phyloP scores from a whole-genome alignment of 1,140 invertebrate species.

The Epicauta chinensis region DNA sequence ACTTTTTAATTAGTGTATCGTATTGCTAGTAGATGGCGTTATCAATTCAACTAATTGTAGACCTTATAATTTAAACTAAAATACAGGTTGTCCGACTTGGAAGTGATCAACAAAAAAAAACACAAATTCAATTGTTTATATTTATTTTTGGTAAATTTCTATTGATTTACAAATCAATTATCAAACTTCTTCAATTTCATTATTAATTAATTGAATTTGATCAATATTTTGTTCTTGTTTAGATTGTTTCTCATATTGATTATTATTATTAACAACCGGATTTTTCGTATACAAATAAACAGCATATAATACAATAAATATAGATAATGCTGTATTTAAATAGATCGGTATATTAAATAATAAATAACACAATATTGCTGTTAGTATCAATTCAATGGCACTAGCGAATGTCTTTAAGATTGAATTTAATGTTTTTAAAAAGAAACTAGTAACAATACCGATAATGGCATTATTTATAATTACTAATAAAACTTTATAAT shows the following conservation, averaged over 20 bases:
- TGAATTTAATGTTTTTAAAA: constrained; percentile 88
- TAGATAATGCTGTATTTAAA: constrained; percentile 74
- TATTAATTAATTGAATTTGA: neutral
- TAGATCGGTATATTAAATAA: constrained; percentile 85
- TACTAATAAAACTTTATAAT: constrained; percentile 67
- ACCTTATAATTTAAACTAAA: no score
- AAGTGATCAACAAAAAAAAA: no score
- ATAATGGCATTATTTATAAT: constrained; percentile 86
- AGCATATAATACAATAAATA: constrained; percentile 75
- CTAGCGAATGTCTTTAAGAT: constrained; percentile 96
- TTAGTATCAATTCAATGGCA: constrained; percentile 87
- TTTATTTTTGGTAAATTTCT: no score
- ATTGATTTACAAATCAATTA: neutral
- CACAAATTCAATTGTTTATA: no score
- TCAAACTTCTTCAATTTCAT: constrained; percentile 6
- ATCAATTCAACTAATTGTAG: no score
- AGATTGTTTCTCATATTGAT: neutral
- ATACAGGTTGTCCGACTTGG: no score
- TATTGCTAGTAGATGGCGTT: no score
- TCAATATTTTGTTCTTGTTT: constrained; percentile 11
- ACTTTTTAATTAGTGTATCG: no score
- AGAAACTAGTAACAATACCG: constrained; percentile 91
- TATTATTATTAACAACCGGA: constrained; percentile 57
- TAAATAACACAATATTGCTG: constrained; percentile 82
- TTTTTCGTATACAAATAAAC: constrained; percentile 85